Evolutionary conservation across 2,113 vertebrate genomes (phyloP), one percentile per base, ranked within the genome.

Genomic region (Cottus gobio): DNA sequence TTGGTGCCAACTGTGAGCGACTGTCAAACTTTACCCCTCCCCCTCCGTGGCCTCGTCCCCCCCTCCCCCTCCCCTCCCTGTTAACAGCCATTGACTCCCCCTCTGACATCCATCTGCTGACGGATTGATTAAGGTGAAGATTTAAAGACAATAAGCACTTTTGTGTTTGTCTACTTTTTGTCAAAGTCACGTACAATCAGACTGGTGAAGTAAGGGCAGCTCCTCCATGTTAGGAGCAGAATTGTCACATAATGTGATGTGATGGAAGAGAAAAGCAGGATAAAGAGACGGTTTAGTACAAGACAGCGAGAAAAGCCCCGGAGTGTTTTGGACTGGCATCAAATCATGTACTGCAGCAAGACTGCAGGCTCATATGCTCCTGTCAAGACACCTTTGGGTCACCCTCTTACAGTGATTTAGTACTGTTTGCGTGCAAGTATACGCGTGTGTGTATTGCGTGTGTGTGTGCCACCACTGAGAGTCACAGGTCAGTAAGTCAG

Each of bases 1-100:
- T 78, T 39, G 63, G 80, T 94, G 93, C 93, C 95, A 96, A 95
- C 93, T 95, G 95, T 92, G 92, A 90, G 85, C 71, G 90, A 92
- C 92, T 91, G 93, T 96, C 93, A 94, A 92, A 91, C 83, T 52
- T 80, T 50, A 71, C 85, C 85, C 86, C 81, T 56, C 71, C 89
- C 75, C 84, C 78, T 63, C 61, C 75, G 8, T 69, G 64, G 71
- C 83, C 87, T 80, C 56, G 13, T 61, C 71, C n/a, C 60, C 18
- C 22, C 50, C 52, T 1, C 0, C 39, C 61, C 46, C 22, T 5
- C 13, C 50, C 72, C 30, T 26, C 26, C 39, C 42, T 20, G 20
- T 24, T 7, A 31, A 36, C 70, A 56, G 61, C 71, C 73, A 39
- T n/a, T 60, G 56, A 69, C 65, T 36, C 77, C 72, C 71, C 69